Evolutionary conservation across 2,888 invertebrate genomes (phyloP), one percentile per base, ranked within the genome.

Genomic region (Cantharis lateralis): DNA sequence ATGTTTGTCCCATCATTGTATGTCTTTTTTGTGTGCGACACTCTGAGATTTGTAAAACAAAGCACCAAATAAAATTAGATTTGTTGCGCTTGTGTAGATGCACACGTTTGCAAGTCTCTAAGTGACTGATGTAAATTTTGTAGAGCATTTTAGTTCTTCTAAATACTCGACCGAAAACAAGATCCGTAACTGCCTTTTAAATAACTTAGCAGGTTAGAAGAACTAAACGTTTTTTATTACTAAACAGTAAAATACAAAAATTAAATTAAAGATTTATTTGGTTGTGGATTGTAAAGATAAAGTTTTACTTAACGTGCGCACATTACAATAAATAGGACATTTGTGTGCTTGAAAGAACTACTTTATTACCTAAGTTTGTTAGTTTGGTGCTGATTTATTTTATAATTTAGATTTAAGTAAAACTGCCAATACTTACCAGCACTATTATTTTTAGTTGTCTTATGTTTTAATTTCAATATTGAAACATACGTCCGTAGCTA

Each of bases 181-280:
- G 63, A 77, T 68, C 68, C 71, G 18, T 68, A 26, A 72, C 77
- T 77, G 77, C 77, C 77, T 77, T 77, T 74, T 70, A 7, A 48
- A 72, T 28, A 62, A 68, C 73, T 32, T 70, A 77, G 77, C 72
- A 77, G 70, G 71, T 77, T 77, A 71, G 77, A 77, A 77, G 77
- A 71, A 77, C 74, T 74, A 74, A 74, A 71, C 18, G 20, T 15
- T 74, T 77, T 74, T 73, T 73, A 73, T 76, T 69, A 74, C 74
- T 73, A 66, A 72, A 72, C 48, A 72, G 16, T 68, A 73, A 70
- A 68, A 70, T 20, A 70, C 62, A 63, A 20, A 61, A 62, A 13
- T 72, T 76, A 73, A 73, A 64, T 66, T 73, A 77, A 71, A 71
- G 63, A 68, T 48, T 28, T 62, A 71, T 74, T 77, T 48, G 74